phyloP scores from a whole-genome alignment of 2,113 vertebrate genomes.

The Pseudorasbora parva region DNA sequence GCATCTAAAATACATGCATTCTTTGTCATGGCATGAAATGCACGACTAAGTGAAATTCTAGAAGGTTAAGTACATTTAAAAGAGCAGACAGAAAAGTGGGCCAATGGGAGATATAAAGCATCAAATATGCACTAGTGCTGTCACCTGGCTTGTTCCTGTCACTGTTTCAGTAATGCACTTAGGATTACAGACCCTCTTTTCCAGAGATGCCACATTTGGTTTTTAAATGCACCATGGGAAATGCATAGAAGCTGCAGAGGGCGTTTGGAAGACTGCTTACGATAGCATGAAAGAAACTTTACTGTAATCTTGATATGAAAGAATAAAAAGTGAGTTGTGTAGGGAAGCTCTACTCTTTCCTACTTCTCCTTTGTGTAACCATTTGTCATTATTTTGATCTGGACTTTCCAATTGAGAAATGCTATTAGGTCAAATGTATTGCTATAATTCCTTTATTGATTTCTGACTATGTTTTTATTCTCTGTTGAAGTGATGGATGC shows the following conservation, averaged over 20 bases:
- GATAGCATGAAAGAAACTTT: constrained; percentile 15
- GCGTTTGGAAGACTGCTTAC: constrained; percentile 42
- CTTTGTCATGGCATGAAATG: background rate
- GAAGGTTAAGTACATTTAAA: constrained; percentile 46
- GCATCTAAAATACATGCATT: background rate
- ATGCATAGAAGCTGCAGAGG: constrained; percentile 29
- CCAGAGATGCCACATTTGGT: constrained; percentile 52
- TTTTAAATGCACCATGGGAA: constrained; percentile 52
- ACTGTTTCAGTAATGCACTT: constrained; percentile 53
- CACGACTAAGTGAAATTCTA: constrained; percentile 17
- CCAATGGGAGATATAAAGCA: constrained; percentile 17
- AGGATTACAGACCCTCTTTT: constrained; percentile 47
- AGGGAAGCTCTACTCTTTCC: background rate
- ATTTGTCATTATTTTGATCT: constrained; percentile 19
- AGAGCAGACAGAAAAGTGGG: background rate
- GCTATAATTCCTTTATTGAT: constrained; percentile 28
- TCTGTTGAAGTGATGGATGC: constrained; percentile 7
- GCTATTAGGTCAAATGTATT: background rate
- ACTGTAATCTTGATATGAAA: background rate
- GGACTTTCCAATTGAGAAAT: background rate
- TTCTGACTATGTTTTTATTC: constrained; percentile 20
- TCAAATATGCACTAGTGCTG: constrained; percentile 34
- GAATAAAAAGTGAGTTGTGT: background rate
- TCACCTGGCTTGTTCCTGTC: constrained; percentile 44
- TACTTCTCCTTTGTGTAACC: background rate